A percentile compares a stretch with the other conserved stretches of the same genome.
These are phyloP conservation scores for Burhinus oedicnemus DNA, from an alignment of 2,113 vertebrate genomes.

Conservation along the genomic window DNA sequence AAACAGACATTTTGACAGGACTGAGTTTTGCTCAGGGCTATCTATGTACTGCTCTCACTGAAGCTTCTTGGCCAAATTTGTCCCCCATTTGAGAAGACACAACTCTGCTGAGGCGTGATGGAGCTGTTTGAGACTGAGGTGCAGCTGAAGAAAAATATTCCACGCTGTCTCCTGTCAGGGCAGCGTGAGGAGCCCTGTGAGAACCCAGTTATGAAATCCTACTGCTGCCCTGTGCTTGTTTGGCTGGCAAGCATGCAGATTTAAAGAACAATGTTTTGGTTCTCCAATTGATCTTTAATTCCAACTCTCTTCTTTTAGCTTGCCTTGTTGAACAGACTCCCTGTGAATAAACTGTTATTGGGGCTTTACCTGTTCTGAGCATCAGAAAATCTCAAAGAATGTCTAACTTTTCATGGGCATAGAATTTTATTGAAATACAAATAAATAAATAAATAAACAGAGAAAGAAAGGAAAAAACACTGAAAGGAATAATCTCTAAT, in stretches of 20 bases:
- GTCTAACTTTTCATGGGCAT: not conserved
- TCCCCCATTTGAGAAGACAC: not conserved
- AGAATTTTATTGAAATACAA: not conserved
- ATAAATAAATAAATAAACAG: not conserved
- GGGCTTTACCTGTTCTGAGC: not conserved
- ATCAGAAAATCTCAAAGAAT: not conserved
- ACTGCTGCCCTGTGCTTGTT: not conserved
- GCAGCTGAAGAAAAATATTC: not conserved
- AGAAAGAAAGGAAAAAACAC: not conserved
- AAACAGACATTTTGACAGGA: conserved; percentile 2
- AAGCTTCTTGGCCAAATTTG: not conserved
- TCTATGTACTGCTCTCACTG: not conserved
- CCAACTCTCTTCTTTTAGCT: not conserved
- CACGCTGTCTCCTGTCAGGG: not conserved
- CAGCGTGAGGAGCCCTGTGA: not conserved
- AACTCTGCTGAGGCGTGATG: not conserved
- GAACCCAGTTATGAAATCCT: not conserved
- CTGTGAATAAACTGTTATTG: not conserved
- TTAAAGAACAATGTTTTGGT: not conserved
- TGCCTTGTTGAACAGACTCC: not conserved
- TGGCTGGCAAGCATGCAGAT: not conserved
- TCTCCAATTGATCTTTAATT: not conserved
- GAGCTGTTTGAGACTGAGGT: not conserved
- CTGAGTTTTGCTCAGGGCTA: conserved; percentile 11
- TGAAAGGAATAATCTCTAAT: not conserved